Conservation (phyloP, 2,113 vertebrate species). For the Gyps fulvus region DNA sequence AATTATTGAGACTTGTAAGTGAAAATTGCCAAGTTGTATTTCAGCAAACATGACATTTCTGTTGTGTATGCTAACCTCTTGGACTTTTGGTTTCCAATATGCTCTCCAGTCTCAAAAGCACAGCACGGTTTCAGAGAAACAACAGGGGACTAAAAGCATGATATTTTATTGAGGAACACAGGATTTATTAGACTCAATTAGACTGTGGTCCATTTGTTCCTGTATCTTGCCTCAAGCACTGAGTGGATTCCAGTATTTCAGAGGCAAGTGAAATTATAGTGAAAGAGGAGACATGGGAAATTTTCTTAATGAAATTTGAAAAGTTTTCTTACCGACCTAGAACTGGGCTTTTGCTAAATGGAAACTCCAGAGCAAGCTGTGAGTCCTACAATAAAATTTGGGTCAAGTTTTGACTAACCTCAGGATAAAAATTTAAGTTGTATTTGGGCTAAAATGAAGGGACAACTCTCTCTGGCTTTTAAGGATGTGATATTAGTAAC, state of each 20-base stretch:
- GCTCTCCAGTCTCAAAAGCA: background rate
- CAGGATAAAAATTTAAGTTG: background rate
- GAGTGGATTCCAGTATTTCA: slow-evolving; percentile 18
- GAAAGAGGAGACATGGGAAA: background rate
- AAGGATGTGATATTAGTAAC: background rate
- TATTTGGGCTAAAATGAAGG: background rate
- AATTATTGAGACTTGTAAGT: background rate
- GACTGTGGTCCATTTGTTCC: background rate
- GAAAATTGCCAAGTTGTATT: background rate
- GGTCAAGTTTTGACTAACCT: background rate
- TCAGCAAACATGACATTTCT: background rate
- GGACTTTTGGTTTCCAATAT: background rate
- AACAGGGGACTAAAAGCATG: background rate
- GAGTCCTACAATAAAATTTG: background rate
- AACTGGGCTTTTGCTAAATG: background rate
- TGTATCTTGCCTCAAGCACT: background rate
- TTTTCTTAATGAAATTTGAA: background rate
- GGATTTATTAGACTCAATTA: slow-evolving; percentile 52
- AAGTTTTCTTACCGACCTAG: background rate
- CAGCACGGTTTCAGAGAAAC: background rate
- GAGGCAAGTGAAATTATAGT: background rate
- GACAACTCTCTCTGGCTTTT: background rate
- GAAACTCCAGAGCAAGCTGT: background rate
- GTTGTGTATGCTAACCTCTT: accelerated
- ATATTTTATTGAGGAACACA: slow-evolving; percentile 27